These are phyloP conservation scores for Poeciliopsis occidentalis DNA, from an alignment of 2,113 vertebrate genomes.

Conservation along the genomic window DNA sequence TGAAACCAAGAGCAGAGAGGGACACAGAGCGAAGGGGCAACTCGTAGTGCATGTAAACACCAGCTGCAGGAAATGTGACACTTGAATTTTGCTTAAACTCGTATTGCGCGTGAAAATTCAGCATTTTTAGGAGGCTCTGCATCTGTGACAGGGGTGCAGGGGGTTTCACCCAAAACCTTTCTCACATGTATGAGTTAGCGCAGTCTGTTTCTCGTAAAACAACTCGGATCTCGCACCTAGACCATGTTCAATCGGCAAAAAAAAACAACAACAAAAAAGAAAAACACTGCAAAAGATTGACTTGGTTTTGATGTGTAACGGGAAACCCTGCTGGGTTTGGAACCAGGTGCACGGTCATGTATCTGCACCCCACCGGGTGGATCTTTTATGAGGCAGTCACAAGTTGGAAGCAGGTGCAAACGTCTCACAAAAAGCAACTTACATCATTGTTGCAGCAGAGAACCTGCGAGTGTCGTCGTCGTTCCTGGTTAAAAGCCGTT, in stretches of 20 bases:
- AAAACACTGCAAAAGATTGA: slow-evolving; percentile 30
- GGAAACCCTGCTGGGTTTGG: slow-evolving; percentile 47
- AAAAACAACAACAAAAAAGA: background rate
- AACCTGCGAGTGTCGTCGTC: slow-evolving; percentile 12
- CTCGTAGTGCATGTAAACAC: slow-evolving; percentile 35
- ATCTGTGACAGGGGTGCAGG: background rate
- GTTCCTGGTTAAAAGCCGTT: slow-evolving; percentile 12
- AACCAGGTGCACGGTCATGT: slow-evolving; percentile 60
- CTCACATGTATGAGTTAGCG: background rate
- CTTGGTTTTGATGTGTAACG: slow-evolving; percentile 43
- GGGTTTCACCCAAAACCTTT: background rate
- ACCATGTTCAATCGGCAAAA: slow-evolving; percentile 1
- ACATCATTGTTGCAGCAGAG: slow-evolving; percentile 17
- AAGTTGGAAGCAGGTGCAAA: slow-evolving; percentile 57
- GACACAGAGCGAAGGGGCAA: slow-evolving; percentile 10
- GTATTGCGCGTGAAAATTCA: background rate
- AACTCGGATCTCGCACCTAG: background rate
- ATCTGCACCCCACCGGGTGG: slow-evolving; percentile 32
- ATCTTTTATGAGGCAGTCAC: slow-evolving; percentile 55
- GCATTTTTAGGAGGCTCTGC: background rate
- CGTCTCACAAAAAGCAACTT: slow-evolving; percentile 29
- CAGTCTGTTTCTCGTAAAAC: background rate
- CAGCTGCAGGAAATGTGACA: slow-evolving; percentile 36
- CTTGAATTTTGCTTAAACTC: slow-evolving; percentile 8
- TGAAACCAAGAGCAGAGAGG: slow-evolving; percentile 56